Conservation (phyloP, 2,113 vertebrate species). For the rabbit (Oryctolagus cuniculus) region DNA sequence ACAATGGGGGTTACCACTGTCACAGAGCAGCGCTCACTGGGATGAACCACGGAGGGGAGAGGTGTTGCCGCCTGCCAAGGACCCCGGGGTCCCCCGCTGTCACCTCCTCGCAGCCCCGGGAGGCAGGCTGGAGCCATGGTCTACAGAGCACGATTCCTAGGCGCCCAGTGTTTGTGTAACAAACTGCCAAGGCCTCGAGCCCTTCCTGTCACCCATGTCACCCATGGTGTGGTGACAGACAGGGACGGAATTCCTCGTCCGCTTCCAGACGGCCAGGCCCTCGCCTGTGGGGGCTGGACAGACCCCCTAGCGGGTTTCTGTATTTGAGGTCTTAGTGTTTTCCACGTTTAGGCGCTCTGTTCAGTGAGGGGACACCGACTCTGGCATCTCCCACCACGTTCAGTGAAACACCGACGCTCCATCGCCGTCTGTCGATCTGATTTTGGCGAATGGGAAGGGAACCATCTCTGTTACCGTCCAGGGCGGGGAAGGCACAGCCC, state of each 20-base stretch:
- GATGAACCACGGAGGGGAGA: not conserved
- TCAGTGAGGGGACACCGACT: not conserved
- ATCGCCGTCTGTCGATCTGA: not conserved
- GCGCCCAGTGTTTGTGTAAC: not conserved
- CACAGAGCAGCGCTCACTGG: too few species aligned
- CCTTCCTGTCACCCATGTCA: not conserved
- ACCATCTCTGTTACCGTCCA: not conserved
- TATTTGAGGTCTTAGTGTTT: not conserved
- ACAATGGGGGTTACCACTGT: too few species aligned
- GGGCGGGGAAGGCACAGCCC: not conserved
- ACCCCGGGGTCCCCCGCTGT: not conserved
- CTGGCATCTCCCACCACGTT: not conserved
- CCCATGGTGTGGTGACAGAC: too few species aligned
- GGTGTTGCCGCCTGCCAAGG: not conserved
- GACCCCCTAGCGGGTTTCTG: too few species aligned
- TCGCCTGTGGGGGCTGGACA: too few species aligned
- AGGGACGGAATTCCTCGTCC: too few species aligned
- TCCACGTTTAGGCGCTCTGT: not conserved
- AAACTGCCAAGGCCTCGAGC: not conserved
- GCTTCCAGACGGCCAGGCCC: too few species aligned
- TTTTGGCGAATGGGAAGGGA: conserved; percentile 11
- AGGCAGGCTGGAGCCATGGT: not conserved
- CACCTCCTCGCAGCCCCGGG: not conserved
- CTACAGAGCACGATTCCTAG: not conserved
- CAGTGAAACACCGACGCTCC: not conserved